phyloP scores from a whole-genome alignment of 2,797 vertebrate genomes.

The Peromyscus attwateri region DNA sequence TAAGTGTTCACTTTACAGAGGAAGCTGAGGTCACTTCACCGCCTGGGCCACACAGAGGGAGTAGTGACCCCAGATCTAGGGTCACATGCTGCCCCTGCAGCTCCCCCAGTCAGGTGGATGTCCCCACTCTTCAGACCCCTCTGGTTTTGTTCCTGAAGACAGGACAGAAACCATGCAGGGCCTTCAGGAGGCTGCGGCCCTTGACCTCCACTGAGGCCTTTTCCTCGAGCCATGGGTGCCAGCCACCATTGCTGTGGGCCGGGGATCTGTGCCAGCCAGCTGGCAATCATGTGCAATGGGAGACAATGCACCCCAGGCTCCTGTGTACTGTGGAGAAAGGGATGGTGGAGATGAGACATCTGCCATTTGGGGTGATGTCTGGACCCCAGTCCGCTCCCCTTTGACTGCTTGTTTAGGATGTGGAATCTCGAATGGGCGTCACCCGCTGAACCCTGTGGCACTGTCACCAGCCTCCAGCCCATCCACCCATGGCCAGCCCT shows the following conservation, averaged over 20 bases:
- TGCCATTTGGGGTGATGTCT: background rate
- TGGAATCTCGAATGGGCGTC: background rate
- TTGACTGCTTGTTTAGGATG: too few relatives aligned
- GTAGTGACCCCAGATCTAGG: background rate
- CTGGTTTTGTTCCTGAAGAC: background rate
- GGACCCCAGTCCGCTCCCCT: too few relatives aligned
- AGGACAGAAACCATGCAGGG: background rate
- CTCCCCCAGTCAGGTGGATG: background rate
- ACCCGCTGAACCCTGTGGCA: rapidly evolving
- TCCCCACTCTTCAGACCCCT: background rate
- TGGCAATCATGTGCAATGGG: background rate
- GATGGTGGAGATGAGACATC: background rate
- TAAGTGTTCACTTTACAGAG: rapidly evolving
- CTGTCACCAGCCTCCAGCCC: background rate
- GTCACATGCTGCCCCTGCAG: background rate
- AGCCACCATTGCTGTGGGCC: background rate
- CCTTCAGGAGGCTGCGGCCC: background rate
- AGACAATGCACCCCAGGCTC: background rate
- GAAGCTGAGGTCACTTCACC: background rate
- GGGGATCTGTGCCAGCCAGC: too few relatives aligned
- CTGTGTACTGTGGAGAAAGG: background rate
- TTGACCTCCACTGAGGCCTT: background rate
- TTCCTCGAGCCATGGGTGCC: background rate
- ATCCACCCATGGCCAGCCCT: rapidly evolving
- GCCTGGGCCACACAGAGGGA: background rate